Base-by-base conservation (phyloP, 1,140 invertebrate species). In the Drosophila willistoni region DNA sequence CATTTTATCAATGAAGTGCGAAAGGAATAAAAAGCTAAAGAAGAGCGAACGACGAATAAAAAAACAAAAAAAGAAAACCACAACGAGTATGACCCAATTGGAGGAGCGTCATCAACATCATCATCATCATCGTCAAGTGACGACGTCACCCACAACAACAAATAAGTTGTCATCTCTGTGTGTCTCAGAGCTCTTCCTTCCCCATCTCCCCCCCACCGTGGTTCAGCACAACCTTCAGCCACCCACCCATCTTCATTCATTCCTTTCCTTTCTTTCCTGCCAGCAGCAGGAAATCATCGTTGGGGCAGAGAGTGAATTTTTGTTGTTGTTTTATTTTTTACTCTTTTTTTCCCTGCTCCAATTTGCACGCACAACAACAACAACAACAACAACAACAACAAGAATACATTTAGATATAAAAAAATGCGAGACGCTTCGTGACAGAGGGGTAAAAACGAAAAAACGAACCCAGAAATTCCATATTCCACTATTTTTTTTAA, bases 1-100 rank as follows among this genome's bases (percentile, higher is more conserved):
- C 83, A 86, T 82, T 86, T 85, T 85, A 85, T 85, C 81, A 85
- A 85, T 85, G 81, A 85, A 85, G 81, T 85, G 81, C 71, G 41
- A 77, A 55, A 19, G 6, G 33, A 61, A 61, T 17, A 39, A 65
- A 34, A 70, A 64, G 25, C 64, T 47, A 51, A 34, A 39, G 29
- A 78, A 68, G 36, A 71, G 62, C 14, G 47, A 64, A 64, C 39
- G 9, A 44, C 60, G 64, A 19, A n/a, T n/a, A n/a, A n/a, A n/a
- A 44, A 33, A 47, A 71, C 60, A 44, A 64, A 65, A 12, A 44
- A 33, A 47, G 68, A 63, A 68, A 77, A 67, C 41, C 51, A 47
- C 64, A 25, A 68, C 64, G 78, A 86, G 70, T 79, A 64, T 86
- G 83, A 87, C 83, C 83, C 81, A 87, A 87, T 87, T 87, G 83